Evolutionary conservation across 2,113 vertebrate genomes (phyloP), one percentile per base, ranked within the genome.

Genomic region (Python bivittatus): DNA sequence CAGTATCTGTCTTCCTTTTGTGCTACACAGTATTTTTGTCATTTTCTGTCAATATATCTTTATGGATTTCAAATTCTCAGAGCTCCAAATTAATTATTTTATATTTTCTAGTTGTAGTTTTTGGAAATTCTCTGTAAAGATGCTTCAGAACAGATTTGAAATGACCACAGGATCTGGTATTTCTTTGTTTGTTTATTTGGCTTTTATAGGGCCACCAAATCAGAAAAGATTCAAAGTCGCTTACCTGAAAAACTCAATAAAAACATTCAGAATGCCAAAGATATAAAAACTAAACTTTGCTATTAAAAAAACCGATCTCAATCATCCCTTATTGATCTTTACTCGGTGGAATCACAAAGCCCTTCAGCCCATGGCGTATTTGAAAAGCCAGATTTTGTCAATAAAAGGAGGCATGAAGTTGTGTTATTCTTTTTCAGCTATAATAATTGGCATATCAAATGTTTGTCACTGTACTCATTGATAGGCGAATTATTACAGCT

Each of bases 361-460:
- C 22, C 42, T 79, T 79, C 72, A 42, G 6, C 7, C 72, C 38
- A 79, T 42, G n/a, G n/a, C n/a, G n/a, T n/a, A n/a, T n/a, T 38
- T 79, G 72, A 79, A 79, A 79, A 79, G 33, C 72, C 72, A 79
- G 7, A 79, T 96, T 96, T 94, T 95, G 93, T 94, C 93, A 95
- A 96, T 96, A 96, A 96, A 95, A 93, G 94, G 95, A 94, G 48
- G 84, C 90, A 96, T 93, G 95, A 95, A 95, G 93, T 93, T 93
- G 93, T 95, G 94, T 92, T 91, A 86, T 91, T 53, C 94, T 89
- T 88, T 93, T 96, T 95, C 94, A 94, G 84, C 93, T 96, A 89
- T 94, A 96, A 96, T 96, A 95, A 96, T 95, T 95, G 96, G 95
- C 86, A 92, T 91, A 1, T 86, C 93, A 95, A 96, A 95, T 91